phyloP scores from a whole-genome alignment of 2,113 vertebrate species.

The Promerops cafer region DNA sequence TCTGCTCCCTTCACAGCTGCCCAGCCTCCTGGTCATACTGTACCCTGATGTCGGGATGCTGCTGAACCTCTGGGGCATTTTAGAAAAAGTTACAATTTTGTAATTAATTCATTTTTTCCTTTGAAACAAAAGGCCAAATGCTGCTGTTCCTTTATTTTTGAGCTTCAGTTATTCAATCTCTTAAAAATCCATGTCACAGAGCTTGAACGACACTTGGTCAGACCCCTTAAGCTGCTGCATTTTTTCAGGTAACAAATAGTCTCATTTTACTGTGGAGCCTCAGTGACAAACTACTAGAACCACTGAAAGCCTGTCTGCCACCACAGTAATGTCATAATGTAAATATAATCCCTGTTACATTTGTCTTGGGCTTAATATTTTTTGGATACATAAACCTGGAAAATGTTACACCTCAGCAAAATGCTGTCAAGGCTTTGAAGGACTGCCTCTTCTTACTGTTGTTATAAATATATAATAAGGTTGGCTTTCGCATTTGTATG shows the following conservation, averaged over 20 bases:
- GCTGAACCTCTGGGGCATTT: not conserved
- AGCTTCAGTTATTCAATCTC: not conserved
- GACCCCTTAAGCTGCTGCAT: not conserved
- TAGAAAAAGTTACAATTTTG: not conserved
- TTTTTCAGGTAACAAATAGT: not conserved
- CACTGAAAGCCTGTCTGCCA: not conserved
- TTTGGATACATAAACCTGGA: not conserved
- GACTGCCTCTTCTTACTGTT: accelerated
- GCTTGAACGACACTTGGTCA: not conserved
- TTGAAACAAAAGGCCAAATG: not conserved
- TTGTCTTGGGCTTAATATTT: not conserved
- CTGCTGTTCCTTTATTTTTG: not conserved
- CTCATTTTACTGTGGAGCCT: not conserved
- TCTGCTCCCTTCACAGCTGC: not conserved
- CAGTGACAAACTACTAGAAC: not conserved
- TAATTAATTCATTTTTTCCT: not conserved
- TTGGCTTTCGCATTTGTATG: no score
- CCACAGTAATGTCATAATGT: not conserved
- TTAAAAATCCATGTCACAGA: not conserved
- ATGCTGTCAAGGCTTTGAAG: not conserved
- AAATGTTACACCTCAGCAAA: not conserved
- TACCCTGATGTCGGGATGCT: not conserved
- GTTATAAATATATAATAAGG: no score
- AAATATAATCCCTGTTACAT: not conserved
- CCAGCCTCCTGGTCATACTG: not conserved